Evolutionary conservation across 2,113 vertebrate genomes (phyloP), one percentile per base, ranked within the genome.

Genomic region (Burhinus oedicnemus): DNA sequence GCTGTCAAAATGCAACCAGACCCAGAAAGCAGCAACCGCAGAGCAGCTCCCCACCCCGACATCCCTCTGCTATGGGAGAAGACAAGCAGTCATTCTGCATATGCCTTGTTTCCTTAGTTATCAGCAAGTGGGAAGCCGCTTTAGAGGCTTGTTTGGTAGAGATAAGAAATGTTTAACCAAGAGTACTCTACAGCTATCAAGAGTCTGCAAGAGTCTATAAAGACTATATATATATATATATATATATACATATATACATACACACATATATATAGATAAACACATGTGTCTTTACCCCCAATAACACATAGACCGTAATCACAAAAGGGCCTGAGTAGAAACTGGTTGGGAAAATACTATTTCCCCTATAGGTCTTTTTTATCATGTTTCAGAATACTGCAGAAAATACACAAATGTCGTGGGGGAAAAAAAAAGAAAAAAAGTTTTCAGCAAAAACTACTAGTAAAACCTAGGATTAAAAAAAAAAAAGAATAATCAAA

Each of bases 231-330:
- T 32, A 30, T n/a, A 68, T 13, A 36, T 21, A 51, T 1, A 42
- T 5, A 51, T 0, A 38, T 0, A 32, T 4, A 7, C 23, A 8
- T 11, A 10, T 15, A 18, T 7, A 19, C 8, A 26, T 3, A 38
- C 7, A 19, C 12, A 60, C 4, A 60, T 15, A 61, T 5, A 19
- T 7, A 23, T 10, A 34, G 11, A 55, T 3, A 66, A 11, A 26
- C 5, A 10, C 11, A 34, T 12, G 19, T 1, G 4, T 7, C 49
- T 80, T 62, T 25, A 42, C 18, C 15, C 55, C 36, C 32, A 81
- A 17, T 51, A 92, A 32, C 13, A 49, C 7, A 4, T 0, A 51
- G 52, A 26, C 1, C 47, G 69, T 21, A 57, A 83, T 22, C 51
- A 60, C 49, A 40, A 34, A 44, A 72, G 11, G 11, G 44, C 7